Conservation (phyloP, 2,888 invertebrate genomes). For the Lepidochrysops patricia region DNA sequence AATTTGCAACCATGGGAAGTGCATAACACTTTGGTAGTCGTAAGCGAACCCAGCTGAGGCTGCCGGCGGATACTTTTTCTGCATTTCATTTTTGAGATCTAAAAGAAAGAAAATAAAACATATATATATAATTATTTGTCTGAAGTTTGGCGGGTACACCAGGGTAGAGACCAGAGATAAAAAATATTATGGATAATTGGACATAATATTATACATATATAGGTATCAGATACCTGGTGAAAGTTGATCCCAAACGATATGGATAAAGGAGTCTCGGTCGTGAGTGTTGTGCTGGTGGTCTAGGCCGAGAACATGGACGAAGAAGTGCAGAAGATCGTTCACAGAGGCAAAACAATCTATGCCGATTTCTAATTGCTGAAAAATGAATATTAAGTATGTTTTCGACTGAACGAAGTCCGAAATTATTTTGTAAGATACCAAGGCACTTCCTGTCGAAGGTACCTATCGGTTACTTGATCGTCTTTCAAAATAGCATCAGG, state of each 20-base stretch:
- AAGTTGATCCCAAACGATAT: constrained; percentile 51
- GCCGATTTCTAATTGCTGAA: constrained; percentile 42
- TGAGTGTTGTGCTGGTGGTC: constrained; percentile 67
- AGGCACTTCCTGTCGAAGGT: too few relatives aligned
- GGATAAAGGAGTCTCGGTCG: constrained; percentile 52
- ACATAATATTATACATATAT: too few relatives aligned
- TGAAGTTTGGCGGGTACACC: too few relatives aligned
- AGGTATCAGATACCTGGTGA: constrained; percentile 44
- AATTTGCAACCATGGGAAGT: constrained; percentile 63
- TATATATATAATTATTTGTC: background rate
- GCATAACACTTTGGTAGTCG: constrained; percentile 67
- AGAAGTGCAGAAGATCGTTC: constrained; percentile 56
- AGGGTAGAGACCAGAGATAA: too few relatives aligned
- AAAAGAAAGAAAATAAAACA: constrained; percentile 13
- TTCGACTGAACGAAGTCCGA: too few relatives aligned
- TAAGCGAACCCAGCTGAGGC: constrained; percentile 54
- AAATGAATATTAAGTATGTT: constrained; percentile 3
- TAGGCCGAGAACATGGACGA: constrained; percentile 54
- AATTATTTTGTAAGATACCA: too few relatives aligned
- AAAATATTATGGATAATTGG: constrained; percentile 3
- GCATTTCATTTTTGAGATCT: constrained; percentile 48
- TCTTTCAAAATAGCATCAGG: too few relatives aligned
- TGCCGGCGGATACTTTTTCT: constrained; percentile 41
- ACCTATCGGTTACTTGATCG: too few relatives aligned
- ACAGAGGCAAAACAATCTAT: constrained; percentile 61